These are phyloP conservation scores for Rattus rattus DNA, from an alignment of 2,113 vertebrate species.

Conservation along the genomic window DNA sequence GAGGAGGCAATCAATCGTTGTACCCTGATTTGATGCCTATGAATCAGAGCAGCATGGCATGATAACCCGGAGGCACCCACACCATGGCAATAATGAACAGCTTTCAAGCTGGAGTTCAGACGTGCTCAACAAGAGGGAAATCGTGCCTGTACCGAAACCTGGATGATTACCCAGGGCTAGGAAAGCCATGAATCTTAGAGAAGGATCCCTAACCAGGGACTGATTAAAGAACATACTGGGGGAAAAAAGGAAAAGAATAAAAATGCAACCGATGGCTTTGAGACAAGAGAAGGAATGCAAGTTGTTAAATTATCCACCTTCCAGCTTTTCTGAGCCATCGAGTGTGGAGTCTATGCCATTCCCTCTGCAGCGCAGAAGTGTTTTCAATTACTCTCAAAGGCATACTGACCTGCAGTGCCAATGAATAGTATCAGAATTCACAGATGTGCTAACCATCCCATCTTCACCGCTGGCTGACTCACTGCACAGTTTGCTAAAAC, in stretches of 20 bases:
- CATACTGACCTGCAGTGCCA: not conserved
- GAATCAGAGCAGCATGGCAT: not conserved
- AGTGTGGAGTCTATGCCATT: not conserved
- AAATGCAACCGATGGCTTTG: not conserved
- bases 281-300: not conserved
- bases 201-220: not conserved
- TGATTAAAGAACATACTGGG: not conserved
- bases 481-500: slow-evolving; percentile 34
- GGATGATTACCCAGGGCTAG: not conserved
- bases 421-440: slow-evolving; percentile 5
- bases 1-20: not conserved
- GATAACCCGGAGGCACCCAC: not conserved
- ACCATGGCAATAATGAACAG: not conserved
- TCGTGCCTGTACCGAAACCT: not conserved
- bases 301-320: not conserved
- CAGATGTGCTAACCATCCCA: not conserved
- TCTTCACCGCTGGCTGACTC: not conserved
- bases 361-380: not conserved
- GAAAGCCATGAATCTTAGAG: not conserved
- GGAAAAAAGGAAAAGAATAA: not conserved
- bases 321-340: not conserved
- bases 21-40: not conserved
- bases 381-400: not conserved
- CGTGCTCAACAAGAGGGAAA: not conserved
- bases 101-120: not conserved